Conservation (phyloP, 2,113 vertebrate genomes). For the Circaetus cinerascens region DNA sequence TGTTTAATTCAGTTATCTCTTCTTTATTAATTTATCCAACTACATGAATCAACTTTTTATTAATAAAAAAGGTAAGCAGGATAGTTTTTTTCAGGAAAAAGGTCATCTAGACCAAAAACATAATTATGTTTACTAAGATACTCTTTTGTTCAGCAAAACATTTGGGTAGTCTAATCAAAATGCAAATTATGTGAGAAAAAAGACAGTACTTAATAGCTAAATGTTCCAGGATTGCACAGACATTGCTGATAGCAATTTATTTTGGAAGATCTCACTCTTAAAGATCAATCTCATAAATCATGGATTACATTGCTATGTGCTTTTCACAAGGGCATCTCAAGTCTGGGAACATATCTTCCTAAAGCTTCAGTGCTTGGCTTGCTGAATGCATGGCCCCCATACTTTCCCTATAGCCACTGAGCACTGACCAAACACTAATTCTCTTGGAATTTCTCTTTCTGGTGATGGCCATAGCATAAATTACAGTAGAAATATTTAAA, state of each 20-base stretch:
- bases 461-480: not conserved
- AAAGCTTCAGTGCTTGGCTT: not conserved
- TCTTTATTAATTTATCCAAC: conserved; percentile 16
- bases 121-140: not conserved
- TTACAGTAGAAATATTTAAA: not conserved
- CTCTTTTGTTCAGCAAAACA: not conserved
- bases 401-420: not conserved
- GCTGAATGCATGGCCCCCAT: rapidly evolving
- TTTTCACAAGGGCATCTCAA: not conserved
- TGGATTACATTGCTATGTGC: not conserved
- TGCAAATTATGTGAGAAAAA: conserved; percentile 9
- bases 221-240: not conserved
- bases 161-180: conserved; percentile 42
- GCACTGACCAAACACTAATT: not conserved
- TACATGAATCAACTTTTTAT: conserved; percentile 5
- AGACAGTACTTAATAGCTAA: not conserved
- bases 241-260: not conserved
- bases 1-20: conserved; percentile 14
- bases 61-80: not conserved
- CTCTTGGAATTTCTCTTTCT: not conserved
- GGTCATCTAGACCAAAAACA: not conserved
- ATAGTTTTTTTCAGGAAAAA: not conserved
- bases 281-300: not conserved
- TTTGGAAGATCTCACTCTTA: not conserved
- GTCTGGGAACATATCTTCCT: not conserved